Conservation (phyloP, 2,797 vertebrate genomes). For the Phoxinus dragarum region DNA sequence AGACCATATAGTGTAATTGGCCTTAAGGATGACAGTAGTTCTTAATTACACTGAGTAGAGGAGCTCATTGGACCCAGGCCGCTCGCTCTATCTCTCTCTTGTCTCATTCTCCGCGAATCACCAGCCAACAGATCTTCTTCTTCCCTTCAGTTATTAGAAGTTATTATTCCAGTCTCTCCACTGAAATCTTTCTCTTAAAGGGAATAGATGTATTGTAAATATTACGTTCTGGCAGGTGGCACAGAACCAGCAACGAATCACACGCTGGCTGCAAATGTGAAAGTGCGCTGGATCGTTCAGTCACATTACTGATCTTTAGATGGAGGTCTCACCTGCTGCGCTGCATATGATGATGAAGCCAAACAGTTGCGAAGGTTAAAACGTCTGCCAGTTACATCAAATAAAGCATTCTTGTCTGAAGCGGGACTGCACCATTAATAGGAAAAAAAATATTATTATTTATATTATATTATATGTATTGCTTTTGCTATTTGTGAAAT, state of each 20-base stretch:
- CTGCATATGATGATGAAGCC: constrained; percentile 4
- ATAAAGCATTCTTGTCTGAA: neutral
- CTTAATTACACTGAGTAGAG: constrained; percentile 61
- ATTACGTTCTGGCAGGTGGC: constrained; percentile 47
- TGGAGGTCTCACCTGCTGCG: constrained; percentile 28
- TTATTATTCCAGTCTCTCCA: constrained; percentile 43
- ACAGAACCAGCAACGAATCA: constrained; percentile 34
- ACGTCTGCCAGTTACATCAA: constrained; percentile 32
- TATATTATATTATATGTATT: no score
- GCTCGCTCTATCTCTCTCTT: constrained; percentile 26
- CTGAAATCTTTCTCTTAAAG: constrained; percentile 55
- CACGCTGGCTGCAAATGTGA: constrained; percentile 29
- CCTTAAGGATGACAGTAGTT: constrained; percentile 63
- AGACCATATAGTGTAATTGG: constrained; percentile 62
- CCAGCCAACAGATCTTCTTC: constrained; percentile 32
- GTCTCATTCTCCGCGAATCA: constrained; percentile 23
- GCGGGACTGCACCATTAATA: neutral
- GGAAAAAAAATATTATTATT: neutral
- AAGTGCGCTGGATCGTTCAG: constrained; percentile 7
- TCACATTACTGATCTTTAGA: constrained; percentile 31
- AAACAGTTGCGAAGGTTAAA: constrained; percentile 27
- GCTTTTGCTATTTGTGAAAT: neutral
- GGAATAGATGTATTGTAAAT: constrained; percentile 45
- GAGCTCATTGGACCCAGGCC: constrained; percentile 29
- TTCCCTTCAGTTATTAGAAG: constrained; percentile 44